Conservation (phyloP, 1,140 invertebrate genomes). For the Cydia pomonella region DNA sequence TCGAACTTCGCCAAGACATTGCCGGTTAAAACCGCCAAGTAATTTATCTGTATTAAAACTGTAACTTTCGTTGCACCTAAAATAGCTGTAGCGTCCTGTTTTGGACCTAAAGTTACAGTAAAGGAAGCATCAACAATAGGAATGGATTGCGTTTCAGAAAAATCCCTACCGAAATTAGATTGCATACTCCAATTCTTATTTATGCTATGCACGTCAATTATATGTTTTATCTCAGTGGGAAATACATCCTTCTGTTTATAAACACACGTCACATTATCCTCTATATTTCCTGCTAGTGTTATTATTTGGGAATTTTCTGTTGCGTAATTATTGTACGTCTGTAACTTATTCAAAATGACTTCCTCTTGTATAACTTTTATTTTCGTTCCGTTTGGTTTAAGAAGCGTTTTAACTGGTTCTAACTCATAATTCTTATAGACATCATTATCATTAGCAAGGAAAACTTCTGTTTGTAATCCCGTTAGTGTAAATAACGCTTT, state of each 20-base stretch:
- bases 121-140: not conserved
- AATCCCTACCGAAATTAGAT: not conserved
- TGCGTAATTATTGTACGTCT: not conserved
- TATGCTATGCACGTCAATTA: not conserved
- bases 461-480: not conserved
- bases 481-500: not conserved
- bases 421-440: not conserved
- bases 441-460: not conserved
- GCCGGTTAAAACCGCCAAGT: not conserved
- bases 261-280: slow-evolving; percentile 9
- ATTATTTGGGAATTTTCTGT: not conserved
- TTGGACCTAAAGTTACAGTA: not conserved
- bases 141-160: not conserved
- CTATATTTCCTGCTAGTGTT: not conserved
- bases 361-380: not conserved
- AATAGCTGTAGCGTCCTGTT: not conserved
- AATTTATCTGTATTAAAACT: not conserved
- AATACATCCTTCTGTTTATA: not conserved
- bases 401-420: not conserved
- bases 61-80: slow-evolving; percentile 4
- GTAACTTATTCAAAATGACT: not conserved
- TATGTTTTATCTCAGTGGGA: not conserved
- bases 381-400: slow-evolving; percentile 2
- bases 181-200: not conserved
- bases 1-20: not conserved